Evolutionary conservation across 2,797 vertebrate species (phyloP).

Genomic region (Chelon auratus): DNA sequence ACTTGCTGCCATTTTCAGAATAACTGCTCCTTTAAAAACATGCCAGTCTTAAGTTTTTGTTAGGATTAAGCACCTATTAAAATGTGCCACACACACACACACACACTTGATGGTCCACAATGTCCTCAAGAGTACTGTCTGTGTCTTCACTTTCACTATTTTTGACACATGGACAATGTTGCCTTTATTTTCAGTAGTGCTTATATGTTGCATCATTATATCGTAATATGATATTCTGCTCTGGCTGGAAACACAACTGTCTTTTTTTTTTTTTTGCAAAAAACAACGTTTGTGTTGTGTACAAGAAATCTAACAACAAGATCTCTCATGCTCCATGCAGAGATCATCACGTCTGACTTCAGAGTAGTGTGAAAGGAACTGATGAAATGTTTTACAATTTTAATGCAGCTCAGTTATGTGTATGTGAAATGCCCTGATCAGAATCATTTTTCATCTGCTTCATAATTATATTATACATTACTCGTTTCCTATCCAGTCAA

Average conservation of each 20-base stretch:
- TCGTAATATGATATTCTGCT: not conserved
- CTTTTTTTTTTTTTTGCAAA: no score
- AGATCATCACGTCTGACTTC: not conserved
- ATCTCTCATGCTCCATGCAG: not conserved
- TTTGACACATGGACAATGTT: slow-evolving; percentile 1
- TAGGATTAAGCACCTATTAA: not conserved
- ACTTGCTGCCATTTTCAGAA: not conserved
- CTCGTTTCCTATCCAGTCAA: slow-evolving; percentile 28
- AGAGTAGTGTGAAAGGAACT: not conserved
- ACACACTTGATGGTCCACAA: not conserved
- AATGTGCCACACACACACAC: not conserved
- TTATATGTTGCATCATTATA: not conserved
- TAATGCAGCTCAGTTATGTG: not conserved
- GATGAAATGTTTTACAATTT: not conserved
- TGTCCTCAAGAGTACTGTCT: not conserved
- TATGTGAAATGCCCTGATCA: not conserved
- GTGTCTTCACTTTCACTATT: not conserved
- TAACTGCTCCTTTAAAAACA: not conserved
- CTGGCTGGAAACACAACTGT: not conserved
- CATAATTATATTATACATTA: slow-evolving; percentile 1
- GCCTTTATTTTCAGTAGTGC: not conserved
- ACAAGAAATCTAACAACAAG: not conserved
- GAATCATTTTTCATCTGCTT: not conserved
- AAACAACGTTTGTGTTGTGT: not conserved
- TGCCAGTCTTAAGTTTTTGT: not conserved